A percentile compares a stretch with the other conserved stretches of the same genome.
Conservation (phyloP, 2,113 vertebrate genomes). For the Pitta sordida region DNA sequence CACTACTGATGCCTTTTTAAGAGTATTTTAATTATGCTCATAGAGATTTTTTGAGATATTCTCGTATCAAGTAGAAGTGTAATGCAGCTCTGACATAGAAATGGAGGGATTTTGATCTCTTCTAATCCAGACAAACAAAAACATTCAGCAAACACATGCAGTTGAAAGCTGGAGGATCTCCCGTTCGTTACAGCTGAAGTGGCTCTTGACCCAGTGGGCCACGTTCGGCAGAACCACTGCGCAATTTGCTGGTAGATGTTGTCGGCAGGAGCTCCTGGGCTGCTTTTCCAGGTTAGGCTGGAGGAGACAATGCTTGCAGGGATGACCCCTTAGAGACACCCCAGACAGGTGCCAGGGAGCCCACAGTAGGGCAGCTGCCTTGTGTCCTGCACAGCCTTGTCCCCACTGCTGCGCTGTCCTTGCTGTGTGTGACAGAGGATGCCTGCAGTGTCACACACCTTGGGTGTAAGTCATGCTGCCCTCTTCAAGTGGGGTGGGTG, state of each 20-base stretch:
- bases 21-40: not conserved
- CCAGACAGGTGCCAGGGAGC: no score
- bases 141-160: not conserved
- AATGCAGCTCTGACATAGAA: not conserved
- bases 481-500: fast-evolving
- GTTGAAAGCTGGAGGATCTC: not conserved
- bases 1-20: not conserved
- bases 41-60: not conserved
- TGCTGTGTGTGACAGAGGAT: fast-evolving
- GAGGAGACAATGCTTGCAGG: not conserved
- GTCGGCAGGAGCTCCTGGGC: fast-evolving
- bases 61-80: not conserved
- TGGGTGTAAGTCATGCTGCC: not conserved
- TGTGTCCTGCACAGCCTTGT: not conserved
- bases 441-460: fast-evolving
- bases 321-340: fast-evolving
- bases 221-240: fast-evolving
- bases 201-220: not conserved
- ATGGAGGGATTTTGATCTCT: not conserved
- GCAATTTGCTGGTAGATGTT: not conserved
- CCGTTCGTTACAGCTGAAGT: not conserved
- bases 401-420: fast-evolving
- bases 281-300: not conserved
- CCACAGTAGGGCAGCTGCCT: fast-evolving
- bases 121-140: not conserved